Percentiles rank a stretch among this genome's conserved stretches.
Evolutionary conservation across 2,888 invertebrate species (phyloP).

Genomic region (Ectemnius lituratus): DNA sequence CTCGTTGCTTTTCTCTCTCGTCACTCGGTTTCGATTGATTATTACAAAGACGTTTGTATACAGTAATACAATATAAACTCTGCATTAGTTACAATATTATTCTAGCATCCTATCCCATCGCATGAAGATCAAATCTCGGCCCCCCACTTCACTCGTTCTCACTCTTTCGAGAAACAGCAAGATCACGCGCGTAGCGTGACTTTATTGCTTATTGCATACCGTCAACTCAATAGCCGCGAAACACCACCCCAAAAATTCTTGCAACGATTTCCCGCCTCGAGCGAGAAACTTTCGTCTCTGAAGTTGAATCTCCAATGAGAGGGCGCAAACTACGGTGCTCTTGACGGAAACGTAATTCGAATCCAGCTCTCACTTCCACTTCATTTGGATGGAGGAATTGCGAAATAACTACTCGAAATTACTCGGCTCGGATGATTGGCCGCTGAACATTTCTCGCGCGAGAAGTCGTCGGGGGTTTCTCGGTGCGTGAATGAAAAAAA

Average conservation of each 20-base stretch:
- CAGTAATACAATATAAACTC: constrained; percentile 76
- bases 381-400: no score
- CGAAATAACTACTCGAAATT: no score
- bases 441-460: not conserved
- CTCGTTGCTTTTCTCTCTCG: constrained; percentile 34
- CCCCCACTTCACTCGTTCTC: constrained; percentile 26
- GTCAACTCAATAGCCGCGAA: constrained; percentile 56
- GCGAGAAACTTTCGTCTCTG: constrained; percentile 25
- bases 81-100: constrained; percentile 76
- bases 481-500: constrained; percentile 20
- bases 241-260: constrained; percentile 43
- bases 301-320: no score
- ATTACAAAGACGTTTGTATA: constrained; percentile 71
- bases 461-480: not conserved
- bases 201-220: constrained; percentile 74
- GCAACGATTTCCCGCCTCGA: constrained; percentile 8
- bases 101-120: constrained; percentile 51
- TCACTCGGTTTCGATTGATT: constrained; percentile 64
- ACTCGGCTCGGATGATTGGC: not conserved
- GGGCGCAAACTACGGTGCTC: no score
- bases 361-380: no score
- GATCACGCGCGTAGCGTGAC: constrained; percentile 48
- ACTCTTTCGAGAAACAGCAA: constrained; percentile 40
- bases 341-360: no score
- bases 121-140: constrained; percentile 8